Percentiles rank a stretch among this genome's conserved stretches.
phyloP scores from a whole-genome alignment of 2,113 vertebrate genomes.

The Motacilla tschutschensis region DNA sequence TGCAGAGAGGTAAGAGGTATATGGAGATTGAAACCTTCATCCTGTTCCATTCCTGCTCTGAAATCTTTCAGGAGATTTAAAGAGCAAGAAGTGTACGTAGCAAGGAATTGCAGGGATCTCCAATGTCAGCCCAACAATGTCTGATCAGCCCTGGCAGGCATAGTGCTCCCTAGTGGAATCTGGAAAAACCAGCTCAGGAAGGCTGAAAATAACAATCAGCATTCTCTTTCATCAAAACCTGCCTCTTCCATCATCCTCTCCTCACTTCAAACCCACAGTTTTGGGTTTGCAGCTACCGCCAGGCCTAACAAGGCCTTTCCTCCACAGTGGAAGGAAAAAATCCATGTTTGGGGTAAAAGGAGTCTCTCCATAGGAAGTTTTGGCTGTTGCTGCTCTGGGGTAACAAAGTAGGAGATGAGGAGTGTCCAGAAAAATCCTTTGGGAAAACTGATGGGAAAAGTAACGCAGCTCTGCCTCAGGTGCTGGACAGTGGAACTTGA shows the following conservation, averaged over 20 bases:
- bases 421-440: neutral
- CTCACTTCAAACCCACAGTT: neutral
- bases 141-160: neutral
- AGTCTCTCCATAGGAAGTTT: neutral
- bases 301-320: neutral
- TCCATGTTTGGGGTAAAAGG: neutral
- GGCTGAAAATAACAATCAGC: neutral
- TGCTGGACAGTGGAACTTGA: neutral
- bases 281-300: neutral
- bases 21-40: neutral
- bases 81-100: neutral
- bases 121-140: neutral
- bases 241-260: neutral
- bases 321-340: neutral
- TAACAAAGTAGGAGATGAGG: neutral
- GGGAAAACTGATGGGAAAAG: neutral
- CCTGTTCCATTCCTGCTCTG: neutral
- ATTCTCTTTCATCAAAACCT: neutral
- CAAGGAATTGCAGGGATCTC: neutral
- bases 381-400: neutral
- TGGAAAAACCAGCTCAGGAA: conserved; percentile 4
- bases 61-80: neutral
- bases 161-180: neutral
- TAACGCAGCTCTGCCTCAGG: neutral
- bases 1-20: neutral